A percentile compares a stretch with the other conserved stretches of the same genome.
These are phyloP conservation scores for Misgurnus anguillicaudatus DNA, from an alignment of 2,113 vertebrate genomes.

Conservation along the genomic window DNA sequence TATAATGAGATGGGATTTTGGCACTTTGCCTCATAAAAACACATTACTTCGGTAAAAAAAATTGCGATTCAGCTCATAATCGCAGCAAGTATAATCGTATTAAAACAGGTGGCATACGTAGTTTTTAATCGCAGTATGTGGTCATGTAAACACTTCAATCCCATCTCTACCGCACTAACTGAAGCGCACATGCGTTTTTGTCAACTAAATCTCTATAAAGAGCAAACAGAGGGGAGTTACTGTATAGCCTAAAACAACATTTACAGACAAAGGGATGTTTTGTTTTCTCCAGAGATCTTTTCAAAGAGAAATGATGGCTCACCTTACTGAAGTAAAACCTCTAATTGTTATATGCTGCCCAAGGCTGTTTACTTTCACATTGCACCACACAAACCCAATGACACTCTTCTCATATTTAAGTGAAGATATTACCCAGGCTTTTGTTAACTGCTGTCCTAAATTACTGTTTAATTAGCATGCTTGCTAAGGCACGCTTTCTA, in stretches of 20 bases:
- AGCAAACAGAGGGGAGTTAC: not conserved
- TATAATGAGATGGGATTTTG: too few relatives aligned
- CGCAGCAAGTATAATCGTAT: too few relatives aligned
- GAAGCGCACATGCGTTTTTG: too few relatives aligned
- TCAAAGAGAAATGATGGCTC: slow-evolving; percentile 30
- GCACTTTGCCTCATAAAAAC: too few relatives aligned
- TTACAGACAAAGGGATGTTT: not conserved
- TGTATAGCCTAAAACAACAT: not conserved
- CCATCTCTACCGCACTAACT: too few relatives aligned
- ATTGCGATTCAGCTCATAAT: too few relatives aligned
- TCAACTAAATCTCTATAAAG: not conserved
- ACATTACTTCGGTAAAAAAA: too few relatives aligned
- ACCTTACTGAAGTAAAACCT: slow-evolving; percentile 7
- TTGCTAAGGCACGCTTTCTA: too few relatives aligned
- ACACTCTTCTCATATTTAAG: slow-evolving; percentile 27
- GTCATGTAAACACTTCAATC: too few relatives aligned
- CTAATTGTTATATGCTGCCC: not conserved
- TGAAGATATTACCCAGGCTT: not conserved
- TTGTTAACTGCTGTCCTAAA: not conserved
- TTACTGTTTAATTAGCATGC: not conserved
- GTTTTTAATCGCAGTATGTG: too few relatives aligned
- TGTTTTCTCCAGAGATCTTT: not conserved
- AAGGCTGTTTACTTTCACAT: slow-evolving; percentile 2
- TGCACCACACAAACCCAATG: not conserved
- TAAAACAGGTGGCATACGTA: too few relatives aligned